These are phyloP conservation scores for Eriocheir sinensis DNA, from an alignment of 1,140 invertebrate genomes.

Conservation along the genomic window DNA sequence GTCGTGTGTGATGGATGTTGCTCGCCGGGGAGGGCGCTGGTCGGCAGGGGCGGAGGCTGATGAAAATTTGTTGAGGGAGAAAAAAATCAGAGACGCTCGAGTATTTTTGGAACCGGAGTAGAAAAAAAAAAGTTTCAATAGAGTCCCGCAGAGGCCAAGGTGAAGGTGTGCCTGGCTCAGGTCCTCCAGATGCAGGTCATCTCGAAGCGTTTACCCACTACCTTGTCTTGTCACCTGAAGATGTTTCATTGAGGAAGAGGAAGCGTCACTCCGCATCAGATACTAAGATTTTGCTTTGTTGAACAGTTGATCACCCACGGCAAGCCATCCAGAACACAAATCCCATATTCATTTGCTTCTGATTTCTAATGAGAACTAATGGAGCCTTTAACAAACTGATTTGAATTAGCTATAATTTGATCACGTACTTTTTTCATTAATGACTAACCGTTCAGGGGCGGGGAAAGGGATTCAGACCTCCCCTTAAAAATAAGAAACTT, in stretches of 20 bases:
- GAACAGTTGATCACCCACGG: background rate
- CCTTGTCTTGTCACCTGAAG: background rate
- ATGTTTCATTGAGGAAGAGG: background rate
- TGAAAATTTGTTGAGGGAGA: background rate
- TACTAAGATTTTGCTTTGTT: background rate
- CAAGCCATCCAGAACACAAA: background rate
- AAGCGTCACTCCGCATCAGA: background rate
- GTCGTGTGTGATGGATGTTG: background rate
- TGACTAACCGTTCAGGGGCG: background rate
- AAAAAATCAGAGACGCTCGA: conserved; percentile 16
- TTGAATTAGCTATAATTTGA: background rate
- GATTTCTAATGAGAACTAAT: background rate
- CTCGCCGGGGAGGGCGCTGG: background rate
- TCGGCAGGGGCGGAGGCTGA: background rate
- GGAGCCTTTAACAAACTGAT: background rate
- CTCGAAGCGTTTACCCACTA: background rate
- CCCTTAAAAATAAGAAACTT: background rate
- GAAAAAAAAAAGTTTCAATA: conserved; percentile 16
- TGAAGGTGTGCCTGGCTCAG: background rate
- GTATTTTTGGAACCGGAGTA: background rate
- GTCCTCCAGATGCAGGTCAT: background rate
- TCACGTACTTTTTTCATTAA: background rate
- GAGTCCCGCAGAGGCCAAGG: background rate
- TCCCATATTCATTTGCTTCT: background rate
- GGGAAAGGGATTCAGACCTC: background rate